Conservation (phyloP, 1,140 invertebrate species). For the Drosophila persimilis region DNA sequence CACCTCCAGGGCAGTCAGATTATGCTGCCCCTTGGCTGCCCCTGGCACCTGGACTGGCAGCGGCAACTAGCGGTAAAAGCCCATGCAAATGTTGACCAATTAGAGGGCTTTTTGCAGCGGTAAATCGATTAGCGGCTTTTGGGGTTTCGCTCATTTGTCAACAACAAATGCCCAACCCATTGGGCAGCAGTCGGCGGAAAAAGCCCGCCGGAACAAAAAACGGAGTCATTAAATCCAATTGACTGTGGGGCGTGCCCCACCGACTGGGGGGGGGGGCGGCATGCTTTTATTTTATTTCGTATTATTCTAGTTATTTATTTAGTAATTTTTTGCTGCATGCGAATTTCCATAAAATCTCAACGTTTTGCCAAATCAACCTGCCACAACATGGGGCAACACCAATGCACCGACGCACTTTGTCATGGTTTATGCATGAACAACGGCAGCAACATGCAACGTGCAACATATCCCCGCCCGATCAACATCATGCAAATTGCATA, state of each 20-base stretch:
- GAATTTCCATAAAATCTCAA: slow-evolving; percentile 69
- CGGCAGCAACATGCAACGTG: slow-evolving; percentile 26
- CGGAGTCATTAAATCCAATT: slow-evolving; percentile 37
- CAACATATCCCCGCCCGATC: slow-evolving; percentile 14
- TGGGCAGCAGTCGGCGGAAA: slow-evolving; percentile 18
- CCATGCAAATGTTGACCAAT: slow-evolving; percentile 40
- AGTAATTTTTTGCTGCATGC: slow-evolving; percentile 37
- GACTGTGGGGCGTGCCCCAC: slow-evolving; percentile 27
- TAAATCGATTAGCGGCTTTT: slow-evolving; percentile 37
- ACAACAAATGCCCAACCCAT: slow-evolving; percentile 24
- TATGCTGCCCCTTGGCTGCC: neutral
- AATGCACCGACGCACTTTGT: slow-evolving; percentile 40
- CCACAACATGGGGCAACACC: slow-evolving; percentile 27
- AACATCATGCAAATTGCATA: slow-evolving; percentile 43
- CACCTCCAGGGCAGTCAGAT: neutral
- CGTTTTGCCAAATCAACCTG: slow-evolving; percentile 55
- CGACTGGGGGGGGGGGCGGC: neutral
- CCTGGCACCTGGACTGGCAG: too few relatives aligned
- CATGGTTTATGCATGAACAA: slow-evolving; percentile 61
- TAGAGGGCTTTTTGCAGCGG: slow-evolving; percentile 26
- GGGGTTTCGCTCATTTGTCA: slow-evolving; percentile 31
- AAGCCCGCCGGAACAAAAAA: slow-evolving; percentile 12
- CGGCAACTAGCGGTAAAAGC: too few relatives aligned
- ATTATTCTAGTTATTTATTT: slow-evolving; percentile 44
- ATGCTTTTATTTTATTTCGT: neutral